A percentile compares a stretch with the other conserved stretches of the same genome.
Evolutionary conservation across 2,797 vertebrate species (phyloP).

Genomic region (Lophotriccus pileatus): DNA sequence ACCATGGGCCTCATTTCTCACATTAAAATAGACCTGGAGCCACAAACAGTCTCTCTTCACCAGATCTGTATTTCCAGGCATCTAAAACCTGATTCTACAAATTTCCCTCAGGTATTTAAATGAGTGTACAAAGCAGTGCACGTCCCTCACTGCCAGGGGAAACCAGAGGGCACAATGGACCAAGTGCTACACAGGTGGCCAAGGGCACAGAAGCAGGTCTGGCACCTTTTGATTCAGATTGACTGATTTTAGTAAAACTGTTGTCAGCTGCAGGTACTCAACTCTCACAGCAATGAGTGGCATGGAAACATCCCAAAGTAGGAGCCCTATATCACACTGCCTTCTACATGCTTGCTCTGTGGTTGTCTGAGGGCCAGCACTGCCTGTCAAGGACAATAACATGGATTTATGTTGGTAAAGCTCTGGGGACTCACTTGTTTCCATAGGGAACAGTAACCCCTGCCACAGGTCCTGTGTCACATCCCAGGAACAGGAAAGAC

Average conservation of each 20-base stretch:
- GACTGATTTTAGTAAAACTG: not conserved
- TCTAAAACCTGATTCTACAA: not conserved
- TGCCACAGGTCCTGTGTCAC: slow-evolving; percentile 93
- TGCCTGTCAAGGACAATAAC: accelerated
- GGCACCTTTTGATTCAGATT: not conserved
- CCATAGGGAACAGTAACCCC: slow-evolving; percentile 90
- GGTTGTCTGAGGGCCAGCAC: not conserved
- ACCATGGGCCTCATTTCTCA: not conserved
- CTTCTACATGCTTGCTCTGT: not conserved
- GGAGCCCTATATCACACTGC: not conserved
- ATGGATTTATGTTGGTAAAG: not conserved
- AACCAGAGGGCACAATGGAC: not conserved
- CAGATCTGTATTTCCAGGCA: not conserved
- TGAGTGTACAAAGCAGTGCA: not conserved
- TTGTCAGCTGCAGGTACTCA: not conserved
- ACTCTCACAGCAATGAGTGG: not conserved
- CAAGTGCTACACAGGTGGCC: accelerated
- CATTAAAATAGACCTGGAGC: not conserved
- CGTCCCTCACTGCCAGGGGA: not conserved
- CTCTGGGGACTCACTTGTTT: slow-evolving; percentile 84
- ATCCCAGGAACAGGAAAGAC: slow-evolving; percentile 98
- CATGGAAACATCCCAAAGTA: not conserved
- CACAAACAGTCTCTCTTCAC: not conserved
- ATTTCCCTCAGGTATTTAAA: not conserved
- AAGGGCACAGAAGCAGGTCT: not conserved